Evolutionary conservation across 2,888 invertebrate species (phyloP).

Genomic region (Chydorus sphaericus): DNA sequence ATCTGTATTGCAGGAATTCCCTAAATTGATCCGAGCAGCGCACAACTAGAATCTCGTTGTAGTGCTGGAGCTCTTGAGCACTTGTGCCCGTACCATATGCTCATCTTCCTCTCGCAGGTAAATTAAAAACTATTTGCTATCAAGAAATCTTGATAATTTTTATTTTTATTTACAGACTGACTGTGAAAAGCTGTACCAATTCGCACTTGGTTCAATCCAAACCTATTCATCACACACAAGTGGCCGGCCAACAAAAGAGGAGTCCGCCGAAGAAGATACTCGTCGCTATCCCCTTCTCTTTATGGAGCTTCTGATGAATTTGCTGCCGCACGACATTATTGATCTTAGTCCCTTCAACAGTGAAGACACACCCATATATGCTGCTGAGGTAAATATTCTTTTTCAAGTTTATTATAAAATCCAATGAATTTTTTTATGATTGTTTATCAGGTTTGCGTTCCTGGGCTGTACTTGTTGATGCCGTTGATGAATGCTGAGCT

Average conservation of each 20-base stretch:
- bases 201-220: constrained; percentile 51
- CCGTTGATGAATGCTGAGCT: constrained; percentile 55
- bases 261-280: constrained; percentile 48
- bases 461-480: constrained; percentile 52
- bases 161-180: too few relatives aligned
- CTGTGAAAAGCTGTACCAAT: constrained; percentile 47
- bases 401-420: too few relatives aligned
- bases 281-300: constrained; percentile 60
- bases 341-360: constrained; percentile 29
- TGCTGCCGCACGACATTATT: constrained; percentile 38
- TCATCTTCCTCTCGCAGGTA: constrained; percentile 42
- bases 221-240: constrained; percentile 37
- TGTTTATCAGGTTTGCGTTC: constrained; percentile 42
- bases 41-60: constrained; percentile 67
- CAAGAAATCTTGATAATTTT: too few relatives aligned
- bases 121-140: too few relatives aligned
- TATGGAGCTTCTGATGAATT: constrained; percentile 54
- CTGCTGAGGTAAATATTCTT: too few relatives aligned
- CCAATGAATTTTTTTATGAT: too few relatives aligned
- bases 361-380: constrained; percentile 17
- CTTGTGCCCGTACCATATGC: constrained; percentile 52
- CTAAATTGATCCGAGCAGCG: constrained; percentile 51
- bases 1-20: constrained; percentile 48
- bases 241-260: constrained; percentile 22
- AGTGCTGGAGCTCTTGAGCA: constrained; percentile 53